Percentiles rank a stretch among this genome's conserved stretches.
Conservation (phyloP, 2,888 invertebrate genomes). For the Lasioglossum marginatum region DNA sequence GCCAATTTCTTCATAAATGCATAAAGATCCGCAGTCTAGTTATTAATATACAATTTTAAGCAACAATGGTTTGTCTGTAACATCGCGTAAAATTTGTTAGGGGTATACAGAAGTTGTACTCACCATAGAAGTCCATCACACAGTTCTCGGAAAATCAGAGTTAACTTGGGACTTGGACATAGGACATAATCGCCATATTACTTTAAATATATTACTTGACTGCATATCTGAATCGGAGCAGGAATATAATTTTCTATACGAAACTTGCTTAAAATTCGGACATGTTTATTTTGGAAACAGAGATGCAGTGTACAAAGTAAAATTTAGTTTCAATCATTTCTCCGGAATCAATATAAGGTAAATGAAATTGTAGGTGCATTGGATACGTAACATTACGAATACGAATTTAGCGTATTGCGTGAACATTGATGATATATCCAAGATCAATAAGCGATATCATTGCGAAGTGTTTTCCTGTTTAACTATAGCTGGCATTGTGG, state of each 20-base stretch:
- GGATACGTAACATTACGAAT: slow-evolving; percentile 83
- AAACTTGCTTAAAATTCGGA: slow-evolving; percentile 38
- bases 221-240: slow-evolving; percentile 59
- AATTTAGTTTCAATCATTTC: slow-evolving; percentile 7
- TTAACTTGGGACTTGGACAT: slow-evolving; percentile 82
- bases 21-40: too few relatives aligned
- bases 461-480: slow-evolving; percentile 81
- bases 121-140: slow-evolving; percentile 79
- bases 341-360: background rate
- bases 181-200: slow-evolving; percentile 79
- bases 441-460: slow-evolving; percentile 76
- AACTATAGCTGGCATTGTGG: slow-evolving; percentile 78
- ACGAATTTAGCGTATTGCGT: slow-evolving; percentile 75
- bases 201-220: slow-evolving; percentile 77
- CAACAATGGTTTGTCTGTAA: background rate
- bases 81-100: slow-evolving; percentile 25
- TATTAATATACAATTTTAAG: background rate
- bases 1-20: too few relatives aligned
- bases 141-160: slow-evolving; percentile 73
- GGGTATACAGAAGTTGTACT: slow-evolving; percentile 58
- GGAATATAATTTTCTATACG: slow-evolving; percentile 31
- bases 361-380: slow-evolving; percentile 77
- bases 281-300: slow-evolving; percentile 54
- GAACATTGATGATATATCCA: slow-evolving; percentile 69
- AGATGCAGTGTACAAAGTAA: slow-evolving; percentile 45